Conservation (phyloP, 2,888 invertebrate genomes). For the Bimastos eiseni region DNA sequence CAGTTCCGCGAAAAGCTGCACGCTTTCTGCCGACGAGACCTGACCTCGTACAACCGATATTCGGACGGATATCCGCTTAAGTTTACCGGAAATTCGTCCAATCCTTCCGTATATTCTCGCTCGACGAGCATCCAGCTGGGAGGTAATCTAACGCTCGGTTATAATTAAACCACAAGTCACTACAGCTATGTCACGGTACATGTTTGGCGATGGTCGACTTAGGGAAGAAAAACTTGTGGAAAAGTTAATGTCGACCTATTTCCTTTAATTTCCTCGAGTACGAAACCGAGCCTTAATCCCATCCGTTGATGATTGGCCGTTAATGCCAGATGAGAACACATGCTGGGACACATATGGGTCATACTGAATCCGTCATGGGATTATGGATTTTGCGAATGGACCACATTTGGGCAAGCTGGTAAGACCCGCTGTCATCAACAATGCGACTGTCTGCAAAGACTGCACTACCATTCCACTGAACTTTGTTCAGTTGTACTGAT, state of each 20-base stretch:
- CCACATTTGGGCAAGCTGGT: no score
- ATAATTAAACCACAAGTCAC: background rate
- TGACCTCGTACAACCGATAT: background rate
- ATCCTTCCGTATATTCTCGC: conserved; percentile 21
- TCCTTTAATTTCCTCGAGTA: background rate
- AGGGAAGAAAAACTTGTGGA: background rate
- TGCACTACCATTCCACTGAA: background rate
- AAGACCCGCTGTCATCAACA: background rate
- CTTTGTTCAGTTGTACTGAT: background rate
- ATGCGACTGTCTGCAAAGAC: background rate
- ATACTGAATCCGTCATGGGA: no score
- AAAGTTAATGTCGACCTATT: background rate
- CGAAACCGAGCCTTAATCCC: background rate
- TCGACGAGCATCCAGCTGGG: conserved; percentile 30
- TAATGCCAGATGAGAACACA: no score
- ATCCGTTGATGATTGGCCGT: background rate
- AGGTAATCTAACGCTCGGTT: conserved; percentile 9
- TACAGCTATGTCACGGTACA: background rate
- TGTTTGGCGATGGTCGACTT: background rate
- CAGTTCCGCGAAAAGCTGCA: conserved; percentile 44
- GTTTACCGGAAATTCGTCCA: conserved; percentile 19
- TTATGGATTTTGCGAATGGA: no score
- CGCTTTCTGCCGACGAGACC: conserved; percentile 39
- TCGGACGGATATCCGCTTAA: conserved; percentile 25
- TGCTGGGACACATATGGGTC: no score